Conservation (phyloP, 2,797 vertebrate species). For the Acanthornis magna region DNA sequence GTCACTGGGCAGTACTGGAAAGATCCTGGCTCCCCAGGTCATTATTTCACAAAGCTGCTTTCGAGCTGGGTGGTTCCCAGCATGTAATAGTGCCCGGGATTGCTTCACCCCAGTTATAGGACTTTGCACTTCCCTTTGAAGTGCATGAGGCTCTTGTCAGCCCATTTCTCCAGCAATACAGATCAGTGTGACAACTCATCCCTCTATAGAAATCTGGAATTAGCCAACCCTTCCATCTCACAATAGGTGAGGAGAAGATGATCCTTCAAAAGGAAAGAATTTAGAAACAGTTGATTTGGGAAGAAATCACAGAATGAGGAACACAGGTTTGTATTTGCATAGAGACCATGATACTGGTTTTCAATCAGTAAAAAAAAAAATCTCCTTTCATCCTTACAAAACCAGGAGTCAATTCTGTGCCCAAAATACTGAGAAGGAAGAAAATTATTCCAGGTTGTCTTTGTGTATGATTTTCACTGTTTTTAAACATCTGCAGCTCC, state of each 20-base stretch:
- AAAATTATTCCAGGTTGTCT: background rate
- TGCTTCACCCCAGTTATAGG: background rate
- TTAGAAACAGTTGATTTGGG: background rate
- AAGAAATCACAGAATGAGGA: background rate
- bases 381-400: background rate
- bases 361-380: background rate
- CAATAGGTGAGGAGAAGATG: background rate
- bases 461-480: background rate
- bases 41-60: background rate
- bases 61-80: background rate
- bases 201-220: background rate
- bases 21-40: background rate
- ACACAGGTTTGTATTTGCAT: background rate
- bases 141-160: background rate
- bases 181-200: background rate
- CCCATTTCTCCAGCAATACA: background rate
- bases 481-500: background rate
- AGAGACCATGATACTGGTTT: background rate
- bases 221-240: background rate
- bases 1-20: background rate
- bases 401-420: background rate
- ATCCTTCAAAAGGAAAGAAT: background rate
- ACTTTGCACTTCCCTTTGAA: background rate
- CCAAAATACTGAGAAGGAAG: background rate
- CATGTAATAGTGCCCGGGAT: fast-evolving